A percentile compares a stretch with the other conserved stretches of the same genome.
These are phyloP conservation scores for Lacerta agilis DNA, from an alignment of 2,797 vertebrate genomes.

Conservation along the genomic window DNA sequence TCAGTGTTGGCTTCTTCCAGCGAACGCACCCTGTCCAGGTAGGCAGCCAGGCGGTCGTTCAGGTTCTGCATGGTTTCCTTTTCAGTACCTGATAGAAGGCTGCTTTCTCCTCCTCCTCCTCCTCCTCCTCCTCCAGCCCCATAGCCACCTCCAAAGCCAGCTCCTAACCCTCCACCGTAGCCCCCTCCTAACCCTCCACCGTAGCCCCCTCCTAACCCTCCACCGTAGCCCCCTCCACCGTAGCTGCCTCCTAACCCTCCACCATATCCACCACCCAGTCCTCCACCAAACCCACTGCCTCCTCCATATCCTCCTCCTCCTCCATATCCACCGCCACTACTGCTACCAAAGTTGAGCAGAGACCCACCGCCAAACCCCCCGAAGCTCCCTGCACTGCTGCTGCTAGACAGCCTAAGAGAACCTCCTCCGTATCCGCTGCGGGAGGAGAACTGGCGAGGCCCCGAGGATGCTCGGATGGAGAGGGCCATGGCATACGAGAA, in stretches of 20 bases:
- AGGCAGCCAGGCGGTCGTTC: conserved; percentile 92
- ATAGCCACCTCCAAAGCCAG: conserved; percentile 72
- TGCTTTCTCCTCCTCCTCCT: conserved; percentile 76
- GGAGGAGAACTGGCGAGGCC: conserved; percentile 54
- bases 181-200: conserved; percentile 54
- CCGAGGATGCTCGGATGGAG: conserved; percentile 29
- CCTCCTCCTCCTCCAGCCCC: conserved; percentile 60
- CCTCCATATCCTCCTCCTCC: conserved; percentile 56
- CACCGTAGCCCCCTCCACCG: conserved; percentile 50
- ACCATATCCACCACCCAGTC: conserved; percentile 49
- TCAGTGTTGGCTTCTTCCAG: conserved; percentile 86
- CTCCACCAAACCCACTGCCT: conserved; percentile 27
- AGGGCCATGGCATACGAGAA: conserved; percentile 60
- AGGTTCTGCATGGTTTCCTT: conserved; percentile 98
- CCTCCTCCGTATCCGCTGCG: conserved; percentile 51
- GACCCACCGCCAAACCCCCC: conserved; percentile 61
- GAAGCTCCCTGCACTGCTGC: conserved; percentile 35
- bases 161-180: conserved; percentile 51
- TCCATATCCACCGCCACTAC: conserved; percentile 64
- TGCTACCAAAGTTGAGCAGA: conserved; percentile 36
- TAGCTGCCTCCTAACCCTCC: conserved; percentile 51
- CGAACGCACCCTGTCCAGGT: conserved; percentile 91
- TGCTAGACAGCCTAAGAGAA: conserved; percentile 40
- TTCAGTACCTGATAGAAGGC: conserved; percentile 81
- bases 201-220: conserved; percentile 34